Conservation (phyloP, 2,888 invertebrate species). For the Agrenia bidenticulata region DNA sequence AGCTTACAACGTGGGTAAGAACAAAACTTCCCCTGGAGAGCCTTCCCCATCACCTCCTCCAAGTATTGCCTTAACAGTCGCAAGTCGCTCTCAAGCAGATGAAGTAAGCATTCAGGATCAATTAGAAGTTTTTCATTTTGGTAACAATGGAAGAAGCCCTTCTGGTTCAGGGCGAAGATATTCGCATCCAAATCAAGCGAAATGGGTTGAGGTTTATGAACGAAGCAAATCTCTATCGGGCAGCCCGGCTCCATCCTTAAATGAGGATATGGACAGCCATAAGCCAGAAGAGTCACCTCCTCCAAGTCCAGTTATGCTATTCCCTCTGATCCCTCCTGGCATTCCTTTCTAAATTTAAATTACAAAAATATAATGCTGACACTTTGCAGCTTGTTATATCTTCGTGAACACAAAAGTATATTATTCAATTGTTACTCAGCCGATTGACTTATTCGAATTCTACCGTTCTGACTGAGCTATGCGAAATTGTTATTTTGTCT, state of each 20-base stretch:
- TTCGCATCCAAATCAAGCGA: conserved; percentile 43
- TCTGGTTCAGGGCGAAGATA: conserved; percentile 33
- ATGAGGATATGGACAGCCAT: not conserved
- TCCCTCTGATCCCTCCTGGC: conserved; percentile 43
- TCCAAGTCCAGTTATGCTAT: conserved; percentile 42
- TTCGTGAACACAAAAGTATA: too few species aligned
- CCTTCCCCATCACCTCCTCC: conserved; percentile 17
- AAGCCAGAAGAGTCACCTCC: conserved; percentile 5
- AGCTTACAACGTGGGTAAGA: not conserved
- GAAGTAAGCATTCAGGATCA: conserved; percentile 35
- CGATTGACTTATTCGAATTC: too few species aligned
- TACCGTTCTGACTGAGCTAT: too few species aligned
- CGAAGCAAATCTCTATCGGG: conserved; percentile 10
- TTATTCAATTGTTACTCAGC: too few species aligned
- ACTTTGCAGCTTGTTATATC: too few species aligned
- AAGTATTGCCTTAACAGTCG: conserved; percentile 30
- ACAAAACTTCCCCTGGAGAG: conserved; percentile 10
- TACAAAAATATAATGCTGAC: too few species aligned
- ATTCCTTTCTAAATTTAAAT: conserved; percentile 12
- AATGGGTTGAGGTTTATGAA: conserved; percentile 42
- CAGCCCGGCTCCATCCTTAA: not conserved
- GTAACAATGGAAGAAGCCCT: conserved; percentile 8
- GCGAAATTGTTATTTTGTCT: too few species aligned
- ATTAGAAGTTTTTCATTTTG: conserved; percentile 32
- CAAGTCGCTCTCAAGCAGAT: conserved; percentile 23